phyloP scores from a whole-genome alignment of 1,140 invertebrate species.

The Drosophila nannoptera region DNA sequence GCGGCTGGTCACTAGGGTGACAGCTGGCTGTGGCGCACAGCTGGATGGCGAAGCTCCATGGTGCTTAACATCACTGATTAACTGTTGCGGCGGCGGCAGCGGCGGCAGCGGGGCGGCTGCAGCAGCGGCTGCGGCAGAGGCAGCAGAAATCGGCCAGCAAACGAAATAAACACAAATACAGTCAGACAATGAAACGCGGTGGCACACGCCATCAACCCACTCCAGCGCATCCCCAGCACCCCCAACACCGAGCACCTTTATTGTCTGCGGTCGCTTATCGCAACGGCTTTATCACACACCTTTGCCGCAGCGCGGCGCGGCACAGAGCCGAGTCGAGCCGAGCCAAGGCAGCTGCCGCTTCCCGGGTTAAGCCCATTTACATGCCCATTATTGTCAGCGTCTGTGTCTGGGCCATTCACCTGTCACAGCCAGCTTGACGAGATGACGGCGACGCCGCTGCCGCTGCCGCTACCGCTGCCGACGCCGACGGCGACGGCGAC shows the following conservation, averaged over 20 bases:
- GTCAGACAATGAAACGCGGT: conserved; percentile 33
- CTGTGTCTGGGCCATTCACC: conserved; percentile 44
- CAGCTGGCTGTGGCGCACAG: conserved; percentile 53
- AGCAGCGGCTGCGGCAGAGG: background rate
- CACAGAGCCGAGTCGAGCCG: conserved; percentile 28
- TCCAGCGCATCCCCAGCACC: background rate
- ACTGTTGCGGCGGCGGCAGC: conserved; percentile 38
- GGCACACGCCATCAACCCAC: background rate
- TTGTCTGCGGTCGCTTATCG: conserved; percentile 40
- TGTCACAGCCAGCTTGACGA: conserved; percentile 54
- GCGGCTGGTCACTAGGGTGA: conserved; percentile 23
- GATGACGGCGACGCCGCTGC: conserved; percentile 1
- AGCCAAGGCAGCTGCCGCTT: conserved; percentile 23
- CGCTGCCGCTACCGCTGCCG: conserved; percentile 8
- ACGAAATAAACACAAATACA: conserved; percentile 29
- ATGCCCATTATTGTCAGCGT: conserved; percentile 61
- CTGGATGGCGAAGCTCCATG: conserved; percentile 44
- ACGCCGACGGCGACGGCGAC: conserved; percentile 2
- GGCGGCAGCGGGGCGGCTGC: background rate
- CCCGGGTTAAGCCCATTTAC: conserved; percentile 52
- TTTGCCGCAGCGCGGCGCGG: conserved; percentile 25
- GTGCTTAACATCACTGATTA: conserved; percentile 73
- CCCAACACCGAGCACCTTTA: conserved; percentile 5
- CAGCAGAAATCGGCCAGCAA: conserved; percentile 14
- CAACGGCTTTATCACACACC: conserved; percentile 50